Conservation (phyloP, 2,113 vertebrate species). For the Salvelinus sp. region DNA sequence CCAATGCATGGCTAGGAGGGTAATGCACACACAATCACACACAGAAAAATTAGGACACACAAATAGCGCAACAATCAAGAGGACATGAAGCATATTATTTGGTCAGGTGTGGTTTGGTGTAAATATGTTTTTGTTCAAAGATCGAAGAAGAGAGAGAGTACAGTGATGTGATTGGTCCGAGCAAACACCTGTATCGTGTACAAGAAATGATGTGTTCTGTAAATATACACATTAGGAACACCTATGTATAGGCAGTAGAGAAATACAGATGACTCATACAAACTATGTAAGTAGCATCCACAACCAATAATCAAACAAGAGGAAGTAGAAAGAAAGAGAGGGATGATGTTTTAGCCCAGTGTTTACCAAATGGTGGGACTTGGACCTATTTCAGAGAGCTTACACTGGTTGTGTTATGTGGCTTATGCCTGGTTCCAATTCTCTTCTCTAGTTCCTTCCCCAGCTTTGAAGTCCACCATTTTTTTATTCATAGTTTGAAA, state of each 20-base stretch:
- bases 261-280: constrained; percentile 57
- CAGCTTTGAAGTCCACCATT: too few species aligned
- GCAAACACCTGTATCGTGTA: constrained; percentile 55
- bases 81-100: background rate
- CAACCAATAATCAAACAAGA: constrained; percentile 14
- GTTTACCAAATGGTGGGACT: too few species aligned
- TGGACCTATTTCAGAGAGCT: too few species aligned
- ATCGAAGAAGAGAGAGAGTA: constrained; percentile 55
- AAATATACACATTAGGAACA: constrained; percentile 49
- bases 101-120: constrained; percentile 52
- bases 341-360: constrained; percentile 11
- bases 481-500: too few species aligned
- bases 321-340: background rate
- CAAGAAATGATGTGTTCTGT: constrained; percentile 66
- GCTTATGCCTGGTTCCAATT: too few species aligned
- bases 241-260: constrained; percentile 68
- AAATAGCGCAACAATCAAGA: constrained; percentile 53
- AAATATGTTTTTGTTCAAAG: constrained; percentile 74
- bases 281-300: constrained; percentile 43
- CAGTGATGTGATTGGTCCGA: constrained; percentile 60
- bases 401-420: constrained; percentile 20
- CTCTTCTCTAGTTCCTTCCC: too few species aligned
- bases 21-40: constrained; percentile 47
- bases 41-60: constrained; percentile 51
- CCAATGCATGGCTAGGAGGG: constrained; percentile 77